These are phyloP conservation scores for Neomonachus schauinslandi DNA, from an alignment of 2,113 vertebrate genomes.

Conservation along the genomic window DNA sequence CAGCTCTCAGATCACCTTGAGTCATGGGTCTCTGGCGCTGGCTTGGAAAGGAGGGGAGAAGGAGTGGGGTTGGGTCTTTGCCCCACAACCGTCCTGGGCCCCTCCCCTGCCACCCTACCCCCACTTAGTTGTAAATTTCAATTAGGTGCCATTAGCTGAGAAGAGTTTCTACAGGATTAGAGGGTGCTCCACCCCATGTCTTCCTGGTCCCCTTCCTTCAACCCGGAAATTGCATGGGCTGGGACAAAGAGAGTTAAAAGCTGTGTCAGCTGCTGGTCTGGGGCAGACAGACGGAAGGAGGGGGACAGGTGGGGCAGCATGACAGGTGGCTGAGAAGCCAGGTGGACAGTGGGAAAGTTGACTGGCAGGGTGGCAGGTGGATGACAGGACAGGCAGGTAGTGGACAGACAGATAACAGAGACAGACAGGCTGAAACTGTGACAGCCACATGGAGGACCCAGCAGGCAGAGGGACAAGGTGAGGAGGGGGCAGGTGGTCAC, in stretches of 20 bases:
- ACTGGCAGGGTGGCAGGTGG: neutral
- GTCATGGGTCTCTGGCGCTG: neutral
- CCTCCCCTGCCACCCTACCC: neutral
- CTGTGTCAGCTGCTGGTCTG: neutral
- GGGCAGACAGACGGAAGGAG: neutral
- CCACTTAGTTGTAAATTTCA: neutral
- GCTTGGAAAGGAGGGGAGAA: neutral
- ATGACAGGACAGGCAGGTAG: neutral
- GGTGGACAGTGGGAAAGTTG: neutral
- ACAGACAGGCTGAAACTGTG: neutral
- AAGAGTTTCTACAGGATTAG: neutral
- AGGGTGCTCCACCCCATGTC: neutral
- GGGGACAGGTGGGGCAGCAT: slow-evolving; percentile 11
- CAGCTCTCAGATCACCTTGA: neutral
- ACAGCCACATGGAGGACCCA: neutral
- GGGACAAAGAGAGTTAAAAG: slow-evolving; percentile 35
- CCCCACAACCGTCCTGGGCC: too few species aligned
- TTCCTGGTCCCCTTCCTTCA: slow-evolving; percentile 56
- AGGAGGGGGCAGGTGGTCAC: neutral
- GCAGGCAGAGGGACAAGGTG: neutral
- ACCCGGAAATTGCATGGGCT: slow-evolving; percentile 27
- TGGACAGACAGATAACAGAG: neutral
- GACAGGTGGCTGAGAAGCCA: neutral
- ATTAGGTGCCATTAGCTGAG: slow-evolving; percentile 30
- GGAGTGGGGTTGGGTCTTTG: neutral